These are phyloP conservation scores for Drosophila kokeensis DNA, from an alignment of 2,888 invertebrate species.

Conservation along the genomic window DNA sequence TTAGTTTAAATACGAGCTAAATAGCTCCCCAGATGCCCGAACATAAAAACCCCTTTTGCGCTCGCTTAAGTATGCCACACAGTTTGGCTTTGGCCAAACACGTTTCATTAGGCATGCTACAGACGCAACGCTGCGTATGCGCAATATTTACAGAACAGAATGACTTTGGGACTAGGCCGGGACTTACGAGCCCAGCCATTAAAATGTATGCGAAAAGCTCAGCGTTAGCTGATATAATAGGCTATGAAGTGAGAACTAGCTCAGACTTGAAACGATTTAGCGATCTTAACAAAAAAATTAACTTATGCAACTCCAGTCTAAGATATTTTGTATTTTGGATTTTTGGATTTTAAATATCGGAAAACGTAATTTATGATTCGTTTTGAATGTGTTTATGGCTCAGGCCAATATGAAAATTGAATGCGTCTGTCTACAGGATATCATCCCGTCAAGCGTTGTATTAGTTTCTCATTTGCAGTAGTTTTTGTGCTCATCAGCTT, in stretches of 20 bases:
- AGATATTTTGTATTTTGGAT: background rate
- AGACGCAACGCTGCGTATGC: conserved; percentile 48
- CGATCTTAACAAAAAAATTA: background rate
- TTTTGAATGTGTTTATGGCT: accelerated
- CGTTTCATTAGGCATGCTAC: conserved; percentile 74
- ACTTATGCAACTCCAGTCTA: too few species aligned
- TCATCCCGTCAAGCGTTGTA: background rate
- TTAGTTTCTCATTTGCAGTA: background rate
- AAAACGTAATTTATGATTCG: background rate
- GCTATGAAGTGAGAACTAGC: background rate
- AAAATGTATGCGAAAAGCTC: background rate
- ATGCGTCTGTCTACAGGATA: background rate
- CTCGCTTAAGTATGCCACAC: conserved; percentile 53
- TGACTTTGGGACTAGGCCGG: background rate
- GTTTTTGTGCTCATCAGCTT: conserved; percentile 28
- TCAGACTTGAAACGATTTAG: background rate
- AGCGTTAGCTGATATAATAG: background rate
- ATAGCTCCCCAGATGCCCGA: conserved; percentile 55
- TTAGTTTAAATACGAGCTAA: conserved; percentile 54
- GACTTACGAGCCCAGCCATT: conserved; percentile 12
- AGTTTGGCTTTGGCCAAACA: conserved; percentile 55
- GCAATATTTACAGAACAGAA: conserved; percentile 17
- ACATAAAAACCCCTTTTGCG: conserved; percentile 43
- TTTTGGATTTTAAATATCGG: background rate
- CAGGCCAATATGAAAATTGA: background rate